Evolutionary conservation across 2,888 invertebrate genomes (phyloP).

Genomic region (Campaea margaritaria): DNA sequence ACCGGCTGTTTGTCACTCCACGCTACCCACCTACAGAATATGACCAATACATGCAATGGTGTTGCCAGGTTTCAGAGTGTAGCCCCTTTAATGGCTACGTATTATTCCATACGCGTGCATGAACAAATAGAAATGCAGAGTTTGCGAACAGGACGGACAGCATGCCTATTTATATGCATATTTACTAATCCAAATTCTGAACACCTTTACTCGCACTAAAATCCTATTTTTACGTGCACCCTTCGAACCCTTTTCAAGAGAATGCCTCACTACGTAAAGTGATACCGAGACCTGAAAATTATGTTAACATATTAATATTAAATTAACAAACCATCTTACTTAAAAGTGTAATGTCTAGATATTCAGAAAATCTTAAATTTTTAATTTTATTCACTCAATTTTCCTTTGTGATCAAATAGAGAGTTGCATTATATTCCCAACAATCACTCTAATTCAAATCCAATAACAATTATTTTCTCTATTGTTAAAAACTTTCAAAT

Average conservation of each 20-base stretch:
- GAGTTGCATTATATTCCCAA: background rate
- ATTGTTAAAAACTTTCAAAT: slow-evolving; percentile 40
- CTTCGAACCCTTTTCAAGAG: slow-evolving; percentile 30
- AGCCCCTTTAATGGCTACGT: too few relatives aligned
- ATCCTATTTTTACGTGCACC: slow-evolving; percentile 32
- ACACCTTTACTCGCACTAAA: slow-evolving; percentile 34
- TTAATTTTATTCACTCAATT: too few relatives aligned
- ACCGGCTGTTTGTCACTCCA: too few relatives aligned
- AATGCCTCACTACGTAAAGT: slow-evolving; percentile 28
- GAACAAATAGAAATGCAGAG: slow-evolving; percentile 6
- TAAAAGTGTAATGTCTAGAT: too few relatives aligned
- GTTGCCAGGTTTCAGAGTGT: too few relatives aligned
- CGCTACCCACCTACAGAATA: too few relatives aligned
- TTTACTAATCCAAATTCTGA: slow-evolving; percentile 32
- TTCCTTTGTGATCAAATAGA: too few relatives aligned
- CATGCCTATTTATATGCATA: slow-evolving; percentile 18
- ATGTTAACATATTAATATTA: too few relatives aligned
- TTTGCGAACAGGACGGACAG: slow-evolving; percentile 23
- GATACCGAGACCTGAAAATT: slow-evolving; percentile 12
- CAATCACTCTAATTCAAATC: slow-evolving; percentile 3
- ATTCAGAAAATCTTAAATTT: too few relatives aligned
- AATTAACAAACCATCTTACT: too few relatives aligned
- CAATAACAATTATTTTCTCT: slow-evolving; percentile 39
- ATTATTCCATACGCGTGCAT: background rate
- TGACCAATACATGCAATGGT: too few relatives aligned